Base-by-base conservation (phyloP, 1,140 invertebrate genomes). In the Coelopa frigida region DNA sequence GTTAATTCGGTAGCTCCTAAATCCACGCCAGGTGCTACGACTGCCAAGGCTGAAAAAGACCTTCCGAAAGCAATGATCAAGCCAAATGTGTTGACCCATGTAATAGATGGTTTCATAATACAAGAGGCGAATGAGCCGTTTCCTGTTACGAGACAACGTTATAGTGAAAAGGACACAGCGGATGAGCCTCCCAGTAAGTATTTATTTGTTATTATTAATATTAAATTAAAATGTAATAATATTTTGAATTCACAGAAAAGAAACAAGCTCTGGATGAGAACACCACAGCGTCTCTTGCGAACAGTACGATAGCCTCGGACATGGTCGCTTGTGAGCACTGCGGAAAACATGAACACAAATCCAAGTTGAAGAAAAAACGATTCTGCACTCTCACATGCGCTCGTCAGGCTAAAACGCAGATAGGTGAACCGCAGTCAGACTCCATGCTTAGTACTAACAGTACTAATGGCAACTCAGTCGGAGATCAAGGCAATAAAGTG, bases 71-170 rank as follows among this genome's bases (percentile, higher is more conserved):
- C 90, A 1, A 87, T 96, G 80, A 91, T 96, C 0, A 95, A 95
- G 71, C 93, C 93, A 0, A 92, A 96, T 64, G 89, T 97, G 3
- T 73, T 97, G 8, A 97, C 93, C 0, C 94, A 98, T 67, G 89
- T 96, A 3, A 96, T 98, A 46, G 94, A 96, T 72, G 94, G 93
- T 15, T 96, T 93, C 70, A 87, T 97, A 3, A 97, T 98, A 57
- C 92, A 95, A 71, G 94, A 98, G 76, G 84, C 83, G 0, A 83
- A 80, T 3, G 84, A 88, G 73, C 90, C 91, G 0, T 95, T 95
- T 64, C 87, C 89, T 6, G 87, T 92, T 45, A 86, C 85, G 71
- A 68, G 80, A 8, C 63, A 68, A 36, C 68, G 75, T 46, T 61
- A 73, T 62, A 57, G 75, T 53, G 56, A 71, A 58, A 65, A 75